Conservation (phyloP, 2,797 vertebrate genomes). For the Adelosebastes latens region DNA sequence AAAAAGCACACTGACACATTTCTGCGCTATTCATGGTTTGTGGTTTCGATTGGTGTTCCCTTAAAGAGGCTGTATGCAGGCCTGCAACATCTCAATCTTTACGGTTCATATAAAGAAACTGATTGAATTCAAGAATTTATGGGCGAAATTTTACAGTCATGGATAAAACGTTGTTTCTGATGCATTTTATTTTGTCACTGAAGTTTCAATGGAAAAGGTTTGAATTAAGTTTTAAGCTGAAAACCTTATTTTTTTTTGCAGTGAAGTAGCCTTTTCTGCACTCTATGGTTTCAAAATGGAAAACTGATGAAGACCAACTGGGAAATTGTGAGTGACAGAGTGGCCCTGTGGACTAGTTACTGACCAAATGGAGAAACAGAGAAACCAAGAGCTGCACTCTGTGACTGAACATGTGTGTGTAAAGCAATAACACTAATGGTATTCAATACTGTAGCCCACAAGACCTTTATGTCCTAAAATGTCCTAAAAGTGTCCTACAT, state of each 20-base stretch:
- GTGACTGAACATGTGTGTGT: constrained; percentile 7
- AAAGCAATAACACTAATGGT: constrained; percentile 25
- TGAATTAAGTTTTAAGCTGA: constrained; percentile 12
- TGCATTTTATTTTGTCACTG: constrained; percentile 20
- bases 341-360: constrained; percentile 44
- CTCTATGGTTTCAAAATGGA: constrained; percentile 25
- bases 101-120: constrained; percentile 54
- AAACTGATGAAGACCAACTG: constrained; percentile 42
- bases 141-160: constrained; percentile 37
- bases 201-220: constrained; percentile 14
- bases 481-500: neutral
- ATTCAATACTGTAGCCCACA: constrained; percentile 14
- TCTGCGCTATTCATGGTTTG: constrained; percentile 70
- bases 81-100: constrained; percentile 66
- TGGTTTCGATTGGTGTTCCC: constrained; percentile 70
- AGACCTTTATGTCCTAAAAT: neutral
- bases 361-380: constrained; percentile 41
- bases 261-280: neutral
- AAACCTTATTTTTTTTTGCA: constrained; percentile 1
- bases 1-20: constrained; percentile 79
- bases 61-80: constrained; percentile 54
- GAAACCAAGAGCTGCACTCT: constrained; percentile 21
- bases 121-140: constrained; percentile 60
- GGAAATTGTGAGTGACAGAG: constrained; percentile 60
- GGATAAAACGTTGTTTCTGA: constrained; percentile 33